Conservation (phyloP, 2,888 invertebrate species). For the Sphinx pinastri region DNA sequence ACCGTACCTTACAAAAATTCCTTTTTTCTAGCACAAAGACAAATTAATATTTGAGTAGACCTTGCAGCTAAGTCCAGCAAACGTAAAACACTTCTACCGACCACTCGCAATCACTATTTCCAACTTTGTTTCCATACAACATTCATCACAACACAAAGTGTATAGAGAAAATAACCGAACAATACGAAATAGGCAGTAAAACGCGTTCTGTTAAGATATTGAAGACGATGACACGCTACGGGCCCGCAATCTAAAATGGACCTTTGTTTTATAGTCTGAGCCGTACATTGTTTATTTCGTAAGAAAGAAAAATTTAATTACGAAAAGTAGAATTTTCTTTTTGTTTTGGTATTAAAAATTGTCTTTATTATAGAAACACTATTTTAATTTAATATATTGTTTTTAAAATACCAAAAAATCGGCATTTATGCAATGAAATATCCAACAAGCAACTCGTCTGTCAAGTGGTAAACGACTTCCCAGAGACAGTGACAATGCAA, state of each 20-base stretch:
- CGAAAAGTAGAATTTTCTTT: no score
- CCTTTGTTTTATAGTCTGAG: background rate
- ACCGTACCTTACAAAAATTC: no score
- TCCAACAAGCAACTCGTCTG: no score
- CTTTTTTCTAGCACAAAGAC: background rate
- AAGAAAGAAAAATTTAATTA: no score
- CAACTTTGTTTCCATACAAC: conserved; percentile 8
- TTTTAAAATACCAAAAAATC: no score
- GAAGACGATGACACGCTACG: conserved; percentile 5
- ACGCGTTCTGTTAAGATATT: conserved; percentile 10
- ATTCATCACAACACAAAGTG: conserved; percentile 12
- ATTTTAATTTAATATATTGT: no score
- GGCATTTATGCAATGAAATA: no score
- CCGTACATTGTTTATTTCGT: background rate
- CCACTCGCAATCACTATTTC: conserved; percentile 14
- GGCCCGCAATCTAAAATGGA: background rate
- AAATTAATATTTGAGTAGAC: background rate
- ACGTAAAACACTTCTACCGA: background rate
- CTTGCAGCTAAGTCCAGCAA: background rate
- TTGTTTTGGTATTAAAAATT: no score
- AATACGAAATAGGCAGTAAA: conserved; percentile 19
- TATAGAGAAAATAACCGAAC: conserved; percentile 17
- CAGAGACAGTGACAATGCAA: no score
- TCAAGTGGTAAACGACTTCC: no score
- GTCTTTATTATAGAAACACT: no score